A percentile compares a stretch with the other conserved stretches of the same genome.
Evolutionary conservation across 2,113 vertebrate genomes (phyloP).

Genomic region (Bufo gargarizans): DNA sequence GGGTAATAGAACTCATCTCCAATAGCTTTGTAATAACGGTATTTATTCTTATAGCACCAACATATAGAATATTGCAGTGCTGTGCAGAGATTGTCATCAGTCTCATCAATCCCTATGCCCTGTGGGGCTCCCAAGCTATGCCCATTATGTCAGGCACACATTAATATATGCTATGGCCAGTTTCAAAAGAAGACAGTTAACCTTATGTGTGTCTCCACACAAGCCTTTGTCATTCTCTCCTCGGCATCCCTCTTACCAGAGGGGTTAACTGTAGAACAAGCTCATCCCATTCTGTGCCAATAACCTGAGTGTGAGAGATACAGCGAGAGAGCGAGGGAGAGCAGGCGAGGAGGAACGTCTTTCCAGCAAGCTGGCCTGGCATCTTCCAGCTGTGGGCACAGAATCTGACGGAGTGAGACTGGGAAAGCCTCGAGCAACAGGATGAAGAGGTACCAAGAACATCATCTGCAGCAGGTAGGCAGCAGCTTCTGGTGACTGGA

Average conservation of each 20-base stretch:
- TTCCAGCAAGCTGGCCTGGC: slow-evolving; percentile 32
- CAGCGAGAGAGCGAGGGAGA: slow-evolving; percentile 34
- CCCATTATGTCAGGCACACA: not conserved
- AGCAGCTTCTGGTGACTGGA: slow-evolving; percentile 4
- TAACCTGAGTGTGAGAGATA: slow-evolving; percentile 54
- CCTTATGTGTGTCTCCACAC: not conserved
- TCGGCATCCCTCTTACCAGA: not conserved
- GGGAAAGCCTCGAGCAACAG: slow-evolving; percentile 62
- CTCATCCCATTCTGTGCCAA: slow-evolving; percentile 55
- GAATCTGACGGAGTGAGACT: slow-evolving; percentile 30
- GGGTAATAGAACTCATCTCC: not conserved
- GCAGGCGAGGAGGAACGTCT: slow-evolving; percentile 27
- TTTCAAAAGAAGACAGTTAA: not conserved
- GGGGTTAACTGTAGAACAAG: slow-evolving; percentile 53
- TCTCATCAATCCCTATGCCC: not conserved
- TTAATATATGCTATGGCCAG: not conserved
- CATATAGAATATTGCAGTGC: not conserved
- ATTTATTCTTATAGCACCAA: not conserved
- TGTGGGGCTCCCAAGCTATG: not conserved
- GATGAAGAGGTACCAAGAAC: slow-evolving; percentile 76
- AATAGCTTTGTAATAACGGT: not conserved
- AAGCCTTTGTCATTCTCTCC: slow-evolving; percentile 22
- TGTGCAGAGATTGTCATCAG: not conserved
- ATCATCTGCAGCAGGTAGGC: slow-evolving; percentile 76
- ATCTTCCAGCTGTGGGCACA: slow-evolving; percentile 34